Base-by-base conservation (phyloP, 2,888 invertebrate species). In the Helobdella robusta region DNA sequence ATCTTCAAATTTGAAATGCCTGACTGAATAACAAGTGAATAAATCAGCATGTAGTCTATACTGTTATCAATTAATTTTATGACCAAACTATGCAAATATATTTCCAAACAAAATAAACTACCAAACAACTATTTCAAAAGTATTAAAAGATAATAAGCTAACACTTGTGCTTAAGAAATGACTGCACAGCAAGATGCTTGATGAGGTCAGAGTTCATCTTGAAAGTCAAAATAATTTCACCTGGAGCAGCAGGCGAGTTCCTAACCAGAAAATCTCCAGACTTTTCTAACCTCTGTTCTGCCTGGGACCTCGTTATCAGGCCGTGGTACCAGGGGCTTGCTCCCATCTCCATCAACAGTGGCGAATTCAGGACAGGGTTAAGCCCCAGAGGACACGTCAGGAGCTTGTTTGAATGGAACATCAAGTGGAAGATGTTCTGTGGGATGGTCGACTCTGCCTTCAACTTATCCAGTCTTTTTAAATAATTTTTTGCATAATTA, bases 211-310 rank as follows among this genome's bases (percentile, higher is more conserved):
- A n/a, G n/a, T n/a, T n/a, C n/a, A n/a, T n/a, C n/a, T n/a, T n/a
- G 4, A 28, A 62, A 3, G 62, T 46, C 2, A 62, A 35, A 20
- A 62, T 44, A 11, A 62, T 30, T 32, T 50, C 46, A 1, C 30
- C 30, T 15, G 62, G 62, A 34, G 48, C 25, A 1, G 30, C 30
- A 2, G 48, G 5, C 8, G 48, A 50, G 8, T 46, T 48, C 23
- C 62, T 46, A n/a, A 62, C 28, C 18, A 62, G 32, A n/a, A 62
- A 62, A 28, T 62, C 62, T 46, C 62, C 62, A n/a, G 48, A 48
- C 18, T 62, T 62, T 34, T 40, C 30, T 23, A 62, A 15, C 15
- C 48, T 11, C 28, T 30, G 30, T 30, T 62, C 62, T 1, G 32
- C 48, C 32, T 62, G 23, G 1, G 25, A n/a, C n/a, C 32, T 50